Conservation (phyloP, 2,113 vertebrate genomes). For the Cyphomyrus discorhynchus region DNA sequence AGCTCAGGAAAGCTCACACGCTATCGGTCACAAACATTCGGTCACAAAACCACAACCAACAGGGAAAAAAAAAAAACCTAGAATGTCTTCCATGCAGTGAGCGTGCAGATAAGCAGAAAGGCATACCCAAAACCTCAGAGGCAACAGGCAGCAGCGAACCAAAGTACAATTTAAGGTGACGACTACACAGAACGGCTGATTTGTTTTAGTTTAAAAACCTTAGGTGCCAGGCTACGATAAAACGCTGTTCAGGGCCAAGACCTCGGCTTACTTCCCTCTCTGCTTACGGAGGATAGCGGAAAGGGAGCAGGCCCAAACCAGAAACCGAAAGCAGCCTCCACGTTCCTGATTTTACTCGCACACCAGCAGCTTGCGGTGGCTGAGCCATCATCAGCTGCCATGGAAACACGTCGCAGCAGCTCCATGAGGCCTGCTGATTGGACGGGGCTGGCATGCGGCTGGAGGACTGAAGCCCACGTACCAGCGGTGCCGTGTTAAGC, state of each 20-base stretch:
- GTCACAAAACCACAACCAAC: background rate
- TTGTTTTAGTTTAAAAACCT: background rate
- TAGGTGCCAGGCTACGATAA: background rate
- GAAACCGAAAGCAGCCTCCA: background rate
- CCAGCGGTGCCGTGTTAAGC: background rate
- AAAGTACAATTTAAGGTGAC: background rate
- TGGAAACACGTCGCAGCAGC: background rate
- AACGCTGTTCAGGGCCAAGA: background rate
- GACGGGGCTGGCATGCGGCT: background rate
- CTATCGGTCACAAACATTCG: background rate
- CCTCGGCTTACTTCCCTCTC: background rate
- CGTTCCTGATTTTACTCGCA: background rate
- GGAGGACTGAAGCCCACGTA: background rate
- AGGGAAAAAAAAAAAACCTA: background rate
- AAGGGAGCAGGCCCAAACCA: background rate
- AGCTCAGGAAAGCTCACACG: background rate
- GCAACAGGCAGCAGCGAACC: background rate
- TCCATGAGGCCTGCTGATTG: background rate
- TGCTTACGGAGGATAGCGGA: background rate
- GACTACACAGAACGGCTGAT: background rate
- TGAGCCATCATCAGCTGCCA: background rate
- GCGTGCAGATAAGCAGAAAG: background rate
- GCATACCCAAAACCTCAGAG: background rate
- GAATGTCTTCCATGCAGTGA: background rate
- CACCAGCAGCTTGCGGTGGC: background rate